Percentiles rank a stretch among this genome's conserved stretches.
These are phyloP conservation scores for Monopis laevigella DNA, from an alignment of 2,888 invertebrate genomes.

Conservation along the genomic window DNA sequence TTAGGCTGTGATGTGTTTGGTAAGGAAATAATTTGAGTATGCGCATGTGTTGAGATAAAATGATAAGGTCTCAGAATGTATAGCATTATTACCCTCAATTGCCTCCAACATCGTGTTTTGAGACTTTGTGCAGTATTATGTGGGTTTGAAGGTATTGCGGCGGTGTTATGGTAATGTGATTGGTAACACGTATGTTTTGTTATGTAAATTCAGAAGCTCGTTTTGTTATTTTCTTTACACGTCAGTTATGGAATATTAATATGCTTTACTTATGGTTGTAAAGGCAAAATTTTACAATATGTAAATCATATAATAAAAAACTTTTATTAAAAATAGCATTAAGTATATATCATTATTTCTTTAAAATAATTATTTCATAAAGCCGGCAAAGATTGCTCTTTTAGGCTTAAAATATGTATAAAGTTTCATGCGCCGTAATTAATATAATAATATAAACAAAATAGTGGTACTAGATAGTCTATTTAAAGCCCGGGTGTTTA, in stretches of 20 bases:
- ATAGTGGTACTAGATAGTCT: too few species aligned
- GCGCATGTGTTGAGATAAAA: conserved; percentile 22
- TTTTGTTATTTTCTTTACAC: neutral
- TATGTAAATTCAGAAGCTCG: neutral
- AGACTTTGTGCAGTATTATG: conserved; percentile 19
- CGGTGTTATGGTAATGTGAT: conserved; percentile 5
- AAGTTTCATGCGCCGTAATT: too few species aligned
- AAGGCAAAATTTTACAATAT: too few species aligned
- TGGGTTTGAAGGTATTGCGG: neutral
- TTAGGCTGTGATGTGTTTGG: conserved; percentile 3
- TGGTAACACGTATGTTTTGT: conserved; percentile 4
- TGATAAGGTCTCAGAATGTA: conserved; percentile 28
- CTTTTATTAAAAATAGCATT: neutral
- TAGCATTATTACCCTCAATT: conserved; percentile 31
- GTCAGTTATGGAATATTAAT: too few species aligned
- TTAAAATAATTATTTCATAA: too few species aligned
- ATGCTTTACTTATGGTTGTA: too few species aligned
- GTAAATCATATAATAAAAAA: too few species aligned
- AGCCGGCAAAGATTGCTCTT: too few species aligned
- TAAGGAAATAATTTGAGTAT: conserved; percentile 19
- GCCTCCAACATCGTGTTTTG: conserved; percentile 23
- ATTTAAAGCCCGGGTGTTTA: too few species aligned
- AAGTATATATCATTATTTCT: neutral
- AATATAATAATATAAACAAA: too few species aligned
- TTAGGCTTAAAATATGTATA: too few species aligned